phyloP scores from a whole-genome alignment of 2,113 vertebrate genomes.

The Paramisgurnus dabryanus region DNA sequence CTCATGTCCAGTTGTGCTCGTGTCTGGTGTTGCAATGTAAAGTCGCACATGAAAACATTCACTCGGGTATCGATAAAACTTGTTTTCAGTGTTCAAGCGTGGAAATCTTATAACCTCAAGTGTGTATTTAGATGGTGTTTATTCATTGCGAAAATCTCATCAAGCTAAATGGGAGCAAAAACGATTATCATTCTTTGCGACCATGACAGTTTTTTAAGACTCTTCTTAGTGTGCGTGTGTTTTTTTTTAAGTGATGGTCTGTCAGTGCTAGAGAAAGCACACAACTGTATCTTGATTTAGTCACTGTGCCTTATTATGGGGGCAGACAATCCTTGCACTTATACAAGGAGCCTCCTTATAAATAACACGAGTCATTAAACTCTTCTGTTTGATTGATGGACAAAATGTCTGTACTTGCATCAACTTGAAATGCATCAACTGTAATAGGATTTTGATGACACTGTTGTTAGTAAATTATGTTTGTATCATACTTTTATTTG shows the following conservation, averaged over 20 bases:
- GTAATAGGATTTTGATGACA: not conserved
- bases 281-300: slow-evolving; percentile 58
- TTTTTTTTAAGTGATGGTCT: slow-evolving; percentile 34
- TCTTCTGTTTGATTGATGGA: slow-evolving; percentile 14
- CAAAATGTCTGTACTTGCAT: slow-evolving; percentile 9
- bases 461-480: slow-evolving; percentile 21
- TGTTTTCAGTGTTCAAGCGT: slow-evolving; percentile 61
- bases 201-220: slow-evolving; percentile 44
- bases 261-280: slow-evolving; percentile 51
- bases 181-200: slow-evolving; percentile 18
- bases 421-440: not conserved
- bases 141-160: slow-evolving; percentile 41
- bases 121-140: slow-evolving; percentile 53
- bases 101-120: slow-evolving; percentile 58
- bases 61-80: slow-evolving; percentile 42
- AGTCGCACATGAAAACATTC: slow-evolving; percentile 67
- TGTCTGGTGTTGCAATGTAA: slow-evolving; percentile 72
- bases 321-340: slow-evolving; percentile 41
- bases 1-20: slow-evolving; percentile 71
- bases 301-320: slow-evolving; percentile 76
- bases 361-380: slow-evolving; percentile 12
- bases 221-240: slow-evolving; percentile 9
- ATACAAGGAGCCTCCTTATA: slow-evolving; percentile 40
- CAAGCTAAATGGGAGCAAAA: not conserved
- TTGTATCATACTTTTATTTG: slow-evolving; percentile 12